Evolutionary conservation across 2,113 vertebrate genomes (phyloP).

Genomic region (Chlamydotis undulata): DNA sequence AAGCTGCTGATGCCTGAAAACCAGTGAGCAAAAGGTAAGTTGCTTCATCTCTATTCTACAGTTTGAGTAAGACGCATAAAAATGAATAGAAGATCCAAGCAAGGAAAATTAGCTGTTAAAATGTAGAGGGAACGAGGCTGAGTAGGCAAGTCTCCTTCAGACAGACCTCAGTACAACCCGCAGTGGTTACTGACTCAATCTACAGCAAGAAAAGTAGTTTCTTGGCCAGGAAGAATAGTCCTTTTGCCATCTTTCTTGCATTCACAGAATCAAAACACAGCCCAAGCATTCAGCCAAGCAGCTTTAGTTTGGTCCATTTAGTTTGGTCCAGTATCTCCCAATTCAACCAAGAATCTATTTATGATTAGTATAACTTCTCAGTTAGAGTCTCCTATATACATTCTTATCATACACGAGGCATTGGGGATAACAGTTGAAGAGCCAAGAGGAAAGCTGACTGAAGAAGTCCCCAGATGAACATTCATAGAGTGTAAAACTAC

Average conservation of each 20-base stretch:
- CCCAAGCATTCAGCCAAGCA: background rate
- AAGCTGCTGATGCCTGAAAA: background rate
- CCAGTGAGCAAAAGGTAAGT: background rate
- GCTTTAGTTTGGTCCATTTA: background rate
- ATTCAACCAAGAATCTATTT: background rate
- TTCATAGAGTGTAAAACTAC: background rate
- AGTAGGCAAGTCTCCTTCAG: background rate
- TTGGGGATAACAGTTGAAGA: background rate
- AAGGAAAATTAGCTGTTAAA: background rate
- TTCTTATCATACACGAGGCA: background rate
- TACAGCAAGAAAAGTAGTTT: background rate
- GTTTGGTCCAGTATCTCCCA: background rate
- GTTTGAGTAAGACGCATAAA: background rate
- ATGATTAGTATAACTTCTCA: background rate
- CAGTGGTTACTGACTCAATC: background rate
- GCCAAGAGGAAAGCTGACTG: background rate
- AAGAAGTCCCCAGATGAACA: background rate
- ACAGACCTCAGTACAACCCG: background rate
- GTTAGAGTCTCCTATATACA: background rate
- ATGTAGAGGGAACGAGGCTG: background rate
- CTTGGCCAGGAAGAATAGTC: background rate
- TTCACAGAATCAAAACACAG: background rate
- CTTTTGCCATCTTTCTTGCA: background rate
- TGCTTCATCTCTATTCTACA: background rate
- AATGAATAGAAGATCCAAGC: background rate